Evolutionary conservation across 1,140 invertebrate species (phyloP), one percentile per base, ranked within the genome.

Genomic region (Chrysomallon squamiferum): DNA sequence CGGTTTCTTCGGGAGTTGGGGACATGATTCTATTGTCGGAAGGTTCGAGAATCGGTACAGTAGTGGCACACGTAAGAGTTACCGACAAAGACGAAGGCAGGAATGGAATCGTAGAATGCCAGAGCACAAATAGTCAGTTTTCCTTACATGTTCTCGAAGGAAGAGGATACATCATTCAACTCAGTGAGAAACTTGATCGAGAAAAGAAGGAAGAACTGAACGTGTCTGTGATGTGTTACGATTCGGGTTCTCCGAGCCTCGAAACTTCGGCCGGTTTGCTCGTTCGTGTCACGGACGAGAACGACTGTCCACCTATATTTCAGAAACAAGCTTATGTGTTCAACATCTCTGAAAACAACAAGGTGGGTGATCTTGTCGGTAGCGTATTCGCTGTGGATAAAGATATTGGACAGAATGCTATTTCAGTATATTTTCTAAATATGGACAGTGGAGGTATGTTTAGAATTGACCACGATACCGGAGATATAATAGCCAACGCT

Each of bases 271-370:
- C 97, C 87, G 92, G 89, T 50, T 95, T 99, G 11, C 94, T 96
- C 80, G 94, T 98, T 22, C 93, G 92, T 6, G 93, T 98, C 9
- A 74, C 81, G 83, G 96, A 99, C 84, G 93, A 95, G 2, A 98
- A 98, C 84, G 96, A 99, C 86, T 97, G 97, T 83, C 92, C 93
- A 59, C 95, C 96, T 29, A 90, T 95, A 60, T 98, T 98, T 84
- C 93, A 93, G 78, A 92, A 95, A 79, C 92, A 91, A 69, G 88
- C 91, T 2, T 98, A 98, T 86, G 92, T 61, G 11, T 92, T 94
- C 1, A 92, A 91, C 1, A 91, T 98, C 18, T 91, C 93, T 2
- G 96, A 98, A 86, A 96, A 97, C 85, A 93, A 94, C 32, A 93
- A 92, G 68, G 92, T 96, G 66, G 95, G 95, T 80, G 95, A 69